Percentiles rank a stretch among this genome's conserved stretches.
Evolutionary conservation across 2,113 vertebrate genomes (phyloP).

Genomic region (Drymodes brunneopygia): DNA sequence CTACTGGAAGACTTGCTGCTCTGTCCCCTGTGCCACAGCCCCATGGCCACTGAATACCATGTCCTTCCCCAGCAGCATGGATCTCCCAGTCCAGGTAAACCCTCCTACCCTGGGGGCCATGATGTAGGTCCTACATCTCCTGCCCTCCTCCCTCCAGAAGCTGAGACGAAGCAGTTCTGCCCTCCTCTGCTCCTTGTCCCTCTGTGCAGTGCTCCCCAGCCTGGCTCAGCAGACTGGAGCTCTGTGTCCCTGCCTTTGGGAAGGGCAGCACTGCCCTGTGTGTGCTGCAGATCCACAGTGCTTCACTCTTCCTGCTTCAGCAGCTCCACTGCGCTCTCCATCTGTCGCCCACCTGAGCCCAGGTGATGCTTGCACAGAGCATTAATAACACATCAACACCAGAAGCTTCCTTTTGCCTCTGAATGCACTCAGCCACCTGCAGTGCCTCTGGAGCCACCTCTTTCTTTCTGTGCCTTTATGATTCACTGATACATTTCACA

Average conservation of each 20-base stretch:
- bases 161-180: background rate
- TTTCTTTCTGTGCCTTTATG: background rate
- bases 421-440: background rate
- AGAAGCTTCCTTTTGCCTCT: background rate
- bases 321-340: background rate
- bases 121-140: background rate
- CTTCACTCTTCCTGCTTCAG: background rate
- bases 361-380: background rate
- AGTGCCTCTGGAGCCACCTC: background rate
- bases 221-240: background rate
- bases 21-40: background rate
- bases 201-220: background rate
- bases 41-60: background rate
- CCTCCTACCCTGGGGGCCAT: fast-evolving
- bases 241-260: background rate
- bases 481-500: background rate
- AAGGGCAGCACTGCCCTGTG: background rate
- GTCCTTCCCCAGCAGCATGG: background rate
- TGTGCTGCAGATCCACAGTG: background rate
- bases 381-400: background rate
- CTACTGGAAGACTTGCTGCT: background rate
- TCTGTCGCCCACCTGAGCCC: background rate
- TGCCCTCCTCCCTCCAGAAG: background rate
- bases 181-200: background rate
- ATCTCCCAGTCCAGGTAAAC: background rate